These are phyloP conservation scores for Melinaea marsaeus DNA, from an alignment of 2,888 invertebrate genomes.

Conservation along the genomic window DNA sequence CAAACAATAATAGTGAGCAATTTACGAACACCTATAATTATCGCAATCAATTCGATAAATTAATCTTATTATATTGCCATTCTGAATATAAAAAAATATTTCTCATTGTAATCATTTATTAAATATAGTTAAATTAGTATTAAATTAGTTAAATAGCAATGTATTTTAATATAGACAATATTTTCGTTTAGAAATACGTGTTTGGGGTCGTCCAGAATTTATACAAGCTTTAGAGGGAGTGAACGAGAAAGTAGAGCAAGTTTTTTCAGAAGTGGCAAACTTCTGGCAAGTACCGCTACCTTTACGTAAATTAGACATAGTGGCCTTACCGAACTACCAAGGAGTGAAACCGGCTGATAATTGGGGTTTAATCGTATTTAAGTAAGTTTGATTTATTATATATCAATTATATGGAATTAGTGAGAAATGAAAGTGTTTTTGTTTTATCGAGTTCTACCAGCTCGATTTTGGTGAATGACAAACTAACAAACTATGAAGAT, in stretches of 20 bases:
- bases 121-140: too few relatives aligned
- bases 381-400: constrained; percentile 68
- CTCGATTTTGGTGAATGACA: too few relatives aligned
- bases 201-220: constrained; percentile 82
- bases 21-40: too few relatives aligned
- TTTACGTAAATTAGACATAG: constrained; percentile 82
- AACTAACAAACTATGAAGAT: too few relatives aligned
- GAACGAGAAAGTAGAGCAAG: constrained; percentile 75
- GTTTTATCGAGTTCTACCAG: constrained; percentile 8
- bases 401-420: neutral
- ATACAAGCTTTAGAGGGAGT: constrained; percentile 77
- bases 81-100: too few relatives aligned
- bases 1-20: too few relatives aligned
- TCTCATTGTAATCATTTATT: too few relatives aligned
- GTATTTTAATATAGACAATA: too few relatives aligned
- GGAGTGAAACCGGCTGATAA: constrained; percentile 85
- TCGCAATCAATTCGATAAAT: too few relatives aligned
- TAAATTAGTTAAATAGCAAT: too few relatives aligned
- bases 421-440: too few relatives aligned
- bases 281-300: constrained; percentile 83
- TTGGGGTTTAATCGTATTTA: constrained; percentile 88
- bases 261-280: constrained; percentile 78
- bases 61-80: too few relatives aligned
- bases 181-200: constrained; percentile 62
- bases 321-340: constrained; percentile 84